A percentile compares a stretch with the other conserved stretches of the same genome.
These are phyloP conservation scores for Sphyrna mokarran DNA, from an alignment of 2,113 vertebrate species.

Conservation along the genomic window DNA sequence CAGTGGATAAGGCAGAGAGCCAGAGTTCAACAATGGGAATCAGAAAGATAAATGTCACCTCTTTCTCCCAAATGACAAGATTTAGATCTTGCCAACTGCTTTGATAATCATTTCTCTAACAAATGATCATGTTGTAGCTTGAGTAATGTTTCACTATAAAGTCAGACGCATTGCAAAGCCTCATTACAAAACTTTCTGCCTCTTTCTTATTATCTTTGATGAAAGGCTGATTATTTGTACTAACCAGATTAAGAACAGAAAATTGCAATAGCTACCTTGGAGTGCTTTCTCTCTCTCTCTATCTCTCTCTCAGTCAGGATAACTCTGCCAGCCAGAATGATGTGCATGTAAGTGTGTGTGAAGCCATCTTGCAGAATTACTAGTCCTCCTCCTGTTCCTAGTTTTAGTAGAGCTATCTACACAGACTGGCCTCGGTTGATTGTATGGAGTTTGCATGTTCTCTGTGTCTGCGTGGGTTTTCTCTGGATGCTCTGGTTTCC, in stretches of 20 bases:
- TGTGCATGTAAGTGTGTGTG: not conserved
- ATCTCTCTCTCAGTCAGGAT: too few species aligned
- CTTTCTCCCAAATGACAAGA: not conserved
- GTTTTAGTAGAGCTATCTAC: too few species aligned
- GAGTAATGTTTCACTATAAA: not conserved
- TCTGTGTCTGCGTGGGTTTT: too few species aligned
- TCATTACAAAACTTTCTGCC: not conserved
- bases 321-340: not conserved
- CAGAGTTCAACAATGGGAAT: not conserved
- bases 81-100: not conserved
- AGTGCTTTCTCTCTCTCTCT: not conserved
- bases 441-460: too few species aligned
- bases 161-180: not conserved
- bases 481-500: too few species aligned
- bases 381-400: too few species aligned
- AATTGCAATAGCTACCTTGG: not conserved
- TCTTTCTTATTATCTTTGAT: not conserved
- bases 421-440: too few species aligned
- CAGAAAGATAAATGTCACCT: not conserved
- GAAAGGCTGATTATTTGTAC: not conserved
- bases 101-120: not conserved
- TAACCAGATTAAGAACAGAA: not conserved
- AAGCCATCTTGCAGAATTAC: too few species aligned
- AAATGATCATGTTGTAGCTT: not conserved
- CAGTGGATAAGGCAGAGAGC: not conserved